These are phyloP conservation scores for Sebastes alutus DNA, from an alignment of 2,797 vertebrate genomes.

Conservation along the genomic window DNA sequence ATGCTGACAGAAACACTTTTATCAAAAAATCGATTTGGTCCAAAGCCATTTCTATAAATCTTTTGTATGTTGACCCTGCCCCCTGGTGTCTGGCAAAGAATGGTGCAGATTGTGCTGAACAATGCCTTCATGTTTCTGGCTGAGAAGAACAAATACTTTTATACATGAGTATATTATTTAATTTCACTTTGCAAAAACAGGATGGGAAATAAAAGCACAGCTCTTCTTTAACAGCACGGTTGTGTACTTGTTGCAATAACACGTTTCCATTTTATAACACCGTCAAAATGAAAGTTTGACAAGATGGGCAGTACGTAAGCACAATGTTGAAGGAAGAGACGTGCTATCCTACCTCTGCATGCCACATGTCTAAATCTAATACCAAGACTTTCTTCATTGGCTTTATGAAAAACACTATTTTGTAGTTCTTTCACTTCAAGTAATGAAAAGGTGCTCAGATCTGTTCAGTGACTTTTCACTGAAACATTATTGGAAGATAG, in stretches of 20 bases:
- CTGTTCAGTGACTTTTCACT: not conserved
- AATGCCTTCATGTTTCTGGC: not conserved
- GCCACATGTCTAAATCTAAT: constrained; percentile 48
- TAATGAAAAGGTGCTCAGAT: not conserved
- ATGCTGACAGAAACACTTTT: constrained; percentile 5
- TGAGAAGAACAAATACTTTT: not conserved
- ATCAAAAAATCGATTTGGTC: constrained; percentile 3
- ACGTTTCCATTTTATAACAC: constrained; percentile 35
- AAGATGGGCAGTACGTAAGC: constrained; percentile 19
- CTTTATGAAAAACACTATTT: constrained; percentile 4
- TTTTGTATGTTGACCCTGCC: constrained; percentile 28
- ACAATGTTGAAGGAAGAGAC: constrained; percentile 30
- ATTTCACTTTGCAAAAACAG: constrained; percentile 53
- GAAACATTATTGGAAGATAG: not conserved
- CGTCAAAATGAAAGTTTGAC: not conserved
- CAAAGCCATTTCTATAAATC: not conserved
- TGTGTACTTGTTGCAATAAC: constrained; percentile 2
- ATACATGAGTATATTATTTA: constrained; percentile 24
- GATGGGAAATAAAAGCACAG: constrained; percentile 21
- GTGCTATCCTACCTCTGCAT: constrained; percentile 44
- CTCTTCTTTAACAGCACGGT: constrained; percentile 10
- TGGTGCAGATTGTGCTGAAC: not conserved
- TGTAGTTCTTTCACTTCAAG: not conserved
- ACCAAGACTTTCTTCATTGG: constrained; percentile 3
- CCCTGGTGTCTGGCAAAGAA: constrained; percentile 41